These are phyloP conservation scores for Phytoseiulus persimilis DNA, from an alignment of 2,888 invertebrate genomes.

Conservation along the genomic window DNA sequence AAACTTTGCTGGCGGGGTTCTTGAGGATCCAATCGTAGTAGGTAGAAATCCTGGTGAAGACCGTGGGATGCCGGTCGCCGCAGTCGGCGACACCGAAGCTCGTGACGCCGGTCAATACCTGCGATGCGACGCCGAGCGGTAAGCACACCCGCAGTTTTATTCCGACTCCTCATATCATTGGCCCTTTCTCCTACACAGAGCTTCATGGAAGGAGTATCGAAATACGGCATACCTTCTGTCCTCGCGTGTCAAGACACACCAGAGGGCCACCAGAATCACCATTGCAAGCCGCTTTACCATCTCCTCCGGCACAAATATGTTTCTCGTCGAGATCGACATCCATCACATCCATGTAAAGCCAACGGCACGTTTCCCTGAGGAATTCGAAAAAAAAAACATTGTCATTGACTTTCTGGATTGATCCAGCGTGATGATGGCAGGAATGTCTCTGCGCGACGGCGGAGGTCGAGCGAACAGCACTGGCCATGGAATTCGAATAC, in stretches of 20 bases:
- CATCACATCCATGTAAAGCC: not conserved
- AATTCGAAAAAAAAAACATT: not conserved
- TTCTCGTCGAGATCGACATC: not conserved
- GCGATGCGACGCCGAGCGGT: too few species aligned
- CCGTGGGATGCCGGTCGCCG: not conserved
- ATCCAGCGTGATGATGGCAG: too few species aligned
- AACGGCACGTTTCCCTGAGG: not conserved
- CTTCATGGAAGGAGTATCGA: too few species aligned
- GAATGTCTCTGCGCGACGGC: too few species aligned
- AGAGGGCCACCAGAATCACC: not conserved
- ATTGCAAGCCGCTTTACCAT: not conserved
- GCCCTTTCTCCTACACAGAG: not conserved
- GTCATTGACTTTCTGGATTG: too few species aligned
- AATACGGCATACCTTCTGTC: too few species aligned
- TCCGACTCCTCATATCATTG: not conserved
- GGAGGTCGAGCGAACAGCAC: too few species aligned
- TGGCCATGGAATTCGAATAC: not conserved
- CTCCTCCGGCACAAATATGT: not conserved
- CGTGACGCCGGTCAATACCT: not conserved
- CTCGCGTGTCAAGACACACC: not conserved
- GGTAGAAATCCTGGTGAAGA: not conserved
- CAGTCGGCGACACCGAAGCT: not conserved
- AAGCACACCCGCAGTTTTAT: too few species aligned
- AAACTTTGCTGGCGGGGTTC: not conserved
- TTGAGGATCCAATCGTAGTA: not conserved